phyloP scores from a whole-genome alignment of 2,888 invertebrate species.

The Asteroscopus sphinx region DNA sequence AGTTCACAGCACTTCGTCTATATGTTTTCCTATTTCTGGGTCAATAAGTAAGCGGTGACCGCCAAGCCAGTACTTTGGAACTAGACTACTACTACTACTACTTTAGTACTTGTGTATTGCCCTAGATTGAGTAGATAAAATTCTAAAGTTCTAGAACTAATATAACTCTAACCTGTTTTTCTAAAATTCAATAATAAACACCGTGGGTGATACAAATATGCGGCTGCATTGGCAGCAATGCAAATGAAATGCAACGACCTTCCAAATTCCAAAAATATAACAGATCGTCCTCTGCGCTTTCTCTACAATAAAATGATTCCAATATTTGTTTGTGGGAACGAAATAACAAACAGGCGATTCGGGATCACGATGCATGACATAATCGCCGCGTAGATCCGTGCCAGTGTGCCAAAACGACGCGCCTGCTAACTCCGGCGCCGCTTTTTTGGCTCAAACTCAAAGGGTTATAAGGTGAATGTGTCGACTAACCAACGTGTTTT shows the following conservation, averaged over 20 bases:
- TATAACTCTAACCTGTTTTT: not conserved
- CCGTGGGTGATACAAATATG: slow-evolving; percentile 50
- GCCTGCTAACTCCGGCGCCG: slow-evolving; percentile 71
- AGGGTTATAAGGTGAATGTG: slow-evolving; percentile 86
- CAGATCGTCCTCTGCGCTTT: slow-evolving; percentile 61
- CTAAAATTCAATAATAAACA: slow-evolving; percentile 27
- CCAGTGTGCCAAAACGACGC: slow-evolving; percentile 83
- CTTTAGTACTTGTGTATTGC: not conserved
- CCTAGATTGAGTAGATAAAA: not conserved
- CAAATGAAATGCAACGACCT: slow-evolving; percentile 69
- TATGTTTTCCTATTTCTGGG: too few species aligned
- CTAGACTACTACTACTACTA: too few species aligned
- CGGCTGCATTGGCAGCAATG: slow-evolving; percentile 55
- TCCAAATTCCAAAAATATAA: slow-evolving; percentile 74
- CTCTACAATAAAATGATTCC: slow-evolving; percentile 74
- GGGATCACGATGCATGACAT: slow-evolving; percentile 85
- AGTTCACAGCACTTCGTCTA: too few species aligned
- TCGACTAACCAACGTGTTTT: slow-evolving; percentile 65
- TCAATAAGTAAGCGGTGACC: not conserved
- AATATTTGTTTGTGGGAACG: slow-evolving; percentile 70
- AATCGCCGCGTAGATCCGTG: slow-evolving; percentile 86
- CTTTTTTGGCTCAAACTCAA: slow-evolving; percentile 85
- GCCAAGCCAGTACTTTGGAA: not conserved
- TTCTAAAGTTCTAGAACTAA: not conserved
- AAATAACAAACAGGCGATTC: slow-evolving; percentile 78